Conservation (phyloP, 2,888 invertebrate genomes). For the Drosophila eohydei region DNA sequence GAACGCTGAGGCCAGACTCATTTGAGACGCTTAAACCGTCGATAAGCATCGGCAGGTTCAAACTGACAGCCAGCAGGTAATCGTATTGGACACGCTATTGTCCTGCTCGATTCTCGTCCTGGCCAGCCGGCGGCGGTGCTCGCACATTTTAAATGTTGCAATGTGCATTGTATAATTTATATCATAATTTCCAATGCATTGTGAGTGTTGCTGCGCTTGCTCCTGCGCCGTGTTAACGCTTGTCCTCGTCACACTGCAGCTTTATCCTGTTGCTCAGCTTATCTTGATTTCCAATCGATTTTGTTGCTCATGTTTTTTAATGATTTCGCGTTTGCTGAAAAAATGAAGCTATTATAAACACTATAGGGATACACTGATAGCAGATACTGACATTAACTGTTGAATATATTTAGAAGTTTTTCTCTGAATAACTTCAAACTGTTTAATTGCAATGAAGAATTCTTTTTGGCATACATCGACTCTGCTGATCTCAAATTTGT, state of each 20-base stretch:
- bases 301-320: constrained; percentile 25
- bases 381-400: too few relatives aligned
- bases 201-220: constrained; percentile 17
- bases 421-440: background rate
- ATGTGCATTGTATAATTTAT: constrained; percentile 78
- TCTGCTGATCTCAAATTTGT: background rate
- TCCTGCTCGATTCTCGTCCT: constrained; percentile 63
- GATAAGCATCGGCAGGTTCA: constrained; percentile 77
- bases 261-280: constrained; percentile 61
- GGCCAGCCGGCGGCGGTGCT: constrained; percentile 49
- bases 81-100: constrained; percentile 56
- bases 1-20: constrained; percentile 59
- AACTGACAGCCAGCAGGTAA: constrained; percentile 63
- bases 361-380: constrained; percentile 22
- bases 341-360: constrained; percentile 38
- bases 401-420: background rate
- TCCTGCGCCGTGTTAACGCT: constrained; percentile 36
- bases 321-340: background rate
- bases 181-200: constrained; percentile 70
- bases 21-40: constrained; percentile 68
- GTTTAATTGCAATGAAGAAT: background rate
- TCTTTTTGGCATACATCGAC: too few relatives aligned
- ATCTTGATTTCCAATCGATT: constrained; percentile 61
- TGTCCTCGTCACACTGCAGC: constrained; percentile 53
- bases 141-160: constrained; percentile 67